These are phyloP conservation scores for Ibycter americanus DNA, from an alignment of 2,797 vertebrate genomes.

Conservation along the genomic window DNA sequence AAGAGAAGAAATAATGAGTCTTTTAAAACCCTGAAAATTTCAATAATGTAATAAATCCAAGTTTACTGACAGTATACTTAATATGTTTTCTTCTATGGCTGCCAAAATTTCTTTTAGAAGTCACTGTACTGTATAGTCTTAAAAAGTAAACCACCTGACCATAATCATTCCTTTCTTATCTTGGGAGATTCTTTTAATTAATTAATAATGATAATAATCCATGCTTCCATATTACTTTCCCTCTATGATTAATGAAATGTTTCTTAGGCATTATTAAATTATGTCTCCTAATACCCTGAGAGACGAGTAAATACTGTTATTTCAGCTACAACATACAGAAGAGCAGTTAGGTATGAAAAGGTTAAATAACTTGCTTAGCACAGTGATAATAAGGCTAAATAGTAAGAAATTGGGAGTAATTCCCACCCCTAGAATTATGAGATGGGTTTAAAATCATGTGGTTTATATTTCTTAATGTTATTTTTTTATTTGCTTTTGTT, in stretches of 20 bases:
- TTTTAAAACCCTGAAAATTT: not conserved
- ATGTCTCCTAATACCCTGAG: not conserved
- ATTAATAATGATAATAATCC: constrained; percentile 33
- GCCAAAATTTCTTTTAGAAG: not conserved
- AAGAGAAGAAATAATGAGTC: constrained; percentile 4
- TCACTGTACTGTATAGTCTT: not conserved
- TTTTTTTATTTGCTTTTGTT: not conserved
- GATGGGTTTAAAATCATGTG: not conserved
- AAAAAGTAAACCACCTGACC: not conserved
- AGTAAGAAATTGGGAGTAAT: not conserved
- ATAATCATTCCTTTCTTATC: not conserved
- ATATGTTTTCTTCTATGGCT: not conserved
- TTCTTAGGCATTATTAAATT: not conserved
- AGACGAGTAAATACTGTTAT: constrained; percentile 6
- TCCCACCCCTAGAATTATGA: not conserved
- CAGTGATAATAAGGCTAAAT: not conserved
- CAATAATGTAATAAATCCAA: not conserved
- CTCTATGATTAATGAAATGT: constrained; percentile 2
- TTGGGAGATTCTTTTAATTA: constrained; percentile 7
- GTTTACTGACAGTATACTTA: not conserved
- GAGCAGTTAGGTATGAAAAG: not conserved
- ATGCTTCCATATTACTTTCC: not conserved
- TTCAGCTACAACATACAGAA: not conserved
- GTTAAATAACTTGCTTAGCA: not conserved
- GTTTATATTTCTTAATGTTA: not conserved